phyloP scores from a whole-genome alignment of 2,888 invertebrate genomes.

The Oasisia sp. region DNA sequence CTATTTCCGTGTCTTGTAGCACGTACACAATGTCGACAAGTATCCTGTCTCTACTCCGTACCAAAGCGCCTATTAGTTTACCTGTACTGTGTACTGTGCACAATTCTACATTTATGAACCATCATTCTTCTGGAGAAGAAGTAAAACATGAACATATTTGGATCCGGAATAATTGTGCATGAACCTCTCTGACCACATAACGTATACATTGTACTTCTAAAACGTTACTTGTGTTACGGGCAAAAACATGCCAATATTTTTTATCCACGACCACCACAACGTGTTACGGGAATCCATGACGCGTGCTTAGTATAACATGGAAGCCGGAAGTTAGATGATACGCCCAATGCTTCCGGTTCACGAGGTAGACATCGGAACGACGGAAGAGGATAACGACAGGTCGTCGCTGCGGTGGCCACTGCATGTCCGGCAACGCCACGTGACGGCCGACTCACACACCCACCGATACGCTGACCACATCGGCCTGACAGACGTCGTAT shows the following conservation, averaged over 20 bases:
- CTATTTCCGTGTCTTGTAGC: not conserved
- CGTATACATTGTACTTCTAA: not conserved
- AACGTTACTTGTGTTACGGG: no score
- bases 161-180: not conserved
- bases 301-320: not conserved
- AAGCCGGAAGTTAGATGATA: not conserved
- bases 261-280: not conserved
- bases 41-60: not conserved
- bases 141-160: not conserved
- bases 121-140: not conserved
- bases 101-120: not conserved
- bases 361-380: not conserved
- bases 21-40: not conserved
- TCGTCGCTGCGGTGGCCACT: not conserved
- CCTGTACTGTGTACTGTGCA: not conserved
- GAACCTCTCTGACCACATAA: not conserved
- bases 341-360: not conserved
- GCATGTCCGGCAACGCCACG: not conserved
- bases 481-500: not conserved
- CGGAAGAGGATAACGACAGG: not conserved
- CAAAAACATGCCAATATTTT: no score
- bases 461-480: not conserved
- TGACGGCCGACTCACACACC: not conserved
- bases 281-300: not conserved
- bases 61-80: not conserved